These are phyloP conservation scores for Centrocercus urophasianus DNA, from an alignment of 2,113 vertebrate genomes.

Conservation along the genomic window DNA sequence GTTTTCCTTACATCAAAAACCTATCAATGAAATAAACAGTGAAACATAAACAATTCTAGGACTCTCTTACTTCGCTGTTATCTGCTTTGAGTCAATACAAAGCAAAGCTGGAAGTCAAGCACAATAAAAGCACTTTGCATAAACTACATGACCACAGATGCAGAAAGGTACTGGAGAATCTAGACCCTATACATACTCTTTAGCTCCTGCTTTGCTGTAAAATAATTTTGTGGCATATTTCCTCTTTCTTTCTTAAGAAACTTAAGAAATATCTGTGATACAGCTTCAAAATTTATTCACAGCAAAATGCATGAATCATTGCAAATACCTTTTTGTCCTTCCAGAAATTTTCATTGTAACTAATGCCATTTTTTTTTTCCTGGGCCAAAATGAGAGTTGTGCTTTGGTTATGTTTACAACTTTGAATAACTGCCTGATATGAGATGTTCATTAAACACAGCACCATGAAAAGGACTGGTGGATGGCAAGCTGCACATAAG, in stretches of 20 bases:
- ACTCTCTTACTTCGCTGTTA: background rate
- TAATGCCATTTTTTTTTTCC: background rate
- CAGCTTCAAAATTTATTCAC: background rate
- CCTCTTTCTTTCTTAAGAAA: background rate
- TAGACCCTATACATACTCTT: background rate
- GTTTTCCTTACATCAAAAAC: background rate
- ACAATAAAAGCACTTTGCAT: background rate
- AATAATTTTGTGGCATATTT: background rate
- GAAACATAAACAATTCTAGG: background rate
- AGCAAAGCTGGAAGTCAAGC: background rate
- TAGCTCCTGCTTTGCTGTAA: background rate
- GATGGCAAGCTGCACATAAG: too few relatives aligned
- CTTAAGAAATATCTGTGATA: background rate
- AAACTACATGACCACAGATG: background rate
- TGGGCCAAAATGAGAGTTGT: slow-evolving; percentile 17
- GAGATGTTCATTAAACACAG: too few relatives aligned
- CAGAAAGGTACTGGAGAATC: background rate
- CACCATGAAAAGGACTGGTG: too few relatives aligned
- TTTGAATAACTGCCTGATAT: slow-evolving; percentile 34
- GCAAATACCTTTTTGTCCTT: background rate
- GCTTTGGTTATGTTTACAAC: slow-evolving; percentile 54
- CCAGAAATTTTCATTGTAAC: background rate
- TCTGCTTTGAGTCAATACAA: background rate
- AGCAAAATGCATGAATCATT: background rate
- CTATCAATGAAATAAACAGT: background rate